A percentile compares a stretch with the other conserved stretches of the same genome.
Conservation (phyloP, 2,888 invertebrate species). For the Nipponacmea schrenckii region DNA sequence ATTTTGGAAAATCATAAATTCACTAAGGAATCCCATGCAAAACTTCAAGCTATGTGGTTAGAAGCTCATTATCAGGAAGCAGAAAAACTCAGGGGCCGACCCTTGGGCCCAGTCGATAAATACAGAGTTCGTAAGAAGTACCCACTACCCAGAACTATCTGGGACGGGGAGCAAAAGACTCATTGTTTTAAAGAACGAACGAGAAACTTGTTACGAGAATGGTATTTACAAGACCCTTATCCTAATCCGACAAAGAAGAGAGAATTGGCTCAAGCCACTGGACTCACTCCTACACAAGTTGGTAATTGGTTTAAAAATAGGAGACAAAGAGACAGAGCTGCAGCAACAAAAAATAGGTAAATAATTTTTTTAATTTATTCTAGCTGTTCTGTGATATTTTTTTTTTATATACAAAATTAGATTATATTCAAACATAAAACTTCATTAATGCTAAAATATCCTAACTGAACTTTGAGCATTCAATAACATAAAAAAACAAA, state of each 20-base stretch:
- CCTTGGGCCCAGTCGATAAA: slow-evolving; percentile 93
- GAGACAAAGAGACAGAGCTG: slow-evolving; percentile 86
- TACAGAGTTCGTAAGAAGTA: slow-evolving; percentile 93
- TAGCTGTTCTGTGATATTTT: neutral
- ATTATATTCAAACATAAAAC: neutral
- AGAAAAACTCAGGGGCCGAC: slow-evolving; percentile 87
- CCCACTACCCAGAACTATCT: slow-evolving; percentile 89
- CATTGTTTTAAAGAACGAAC: slow-evolving; percentile 96
- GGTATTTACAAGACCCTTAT: slow-evolving; percentile 85
- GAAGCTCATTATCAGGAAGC: slow-evolving; percentile 95
- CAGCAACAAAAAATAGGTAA: slow-evolving; percentile 96
- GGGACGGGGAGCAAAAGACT: slow-evolving; percentile 96
- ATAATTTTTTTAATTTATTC: neutral
- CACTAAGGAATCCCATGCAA: slow-evolving; percentile 87
- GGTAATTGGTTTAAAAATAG: slow-evolving; percentile 95
- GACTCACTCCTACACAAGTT: slow-evolving; percentile 91
- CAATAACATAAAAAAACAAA: neutral
- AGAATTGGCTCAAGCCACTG: slow-evolving; percentile 89
- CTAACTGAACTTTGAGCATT: too few relatives aligned
- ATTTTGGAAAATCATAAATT: slow-evolving; percentile 91
- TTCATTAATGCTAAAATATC: neutral
- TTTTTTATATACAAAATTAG: neutral
- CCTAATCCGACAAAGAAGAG: slow-evolving; percentile 93
- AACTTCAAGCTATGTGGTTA: slow-evolving; percentile 90
- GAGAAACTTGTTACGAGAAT: slow-evolving; percentile 91